Evolutionary conservation across 2,113 vertebrate species (phyloP).

Genomic region (Spermophilus dauricus): DNA sequence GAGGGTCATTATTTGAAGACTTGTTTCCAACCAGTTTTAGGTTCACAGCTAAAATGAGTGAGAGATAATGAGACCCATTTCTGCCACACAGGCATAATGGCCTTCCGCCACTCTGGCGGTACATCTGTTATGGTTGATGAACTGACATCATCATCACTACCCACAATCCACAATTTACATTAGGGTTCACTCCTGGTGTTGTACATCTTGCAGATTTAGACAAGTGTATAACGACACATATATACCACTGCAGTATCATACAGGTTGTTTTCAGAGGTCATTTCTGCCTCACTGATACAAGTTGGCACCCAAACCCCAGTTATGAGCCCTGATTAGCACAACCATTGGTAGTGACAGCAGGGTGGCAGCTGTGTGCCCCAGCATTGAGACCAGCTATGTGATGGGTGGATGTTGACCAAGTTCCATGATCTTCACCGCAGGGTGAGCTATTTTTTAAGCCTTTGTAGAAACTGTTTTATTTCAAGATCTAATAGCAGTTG

Average conservation of each 20-base stretch:
- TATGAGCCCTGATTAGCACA: background rate
- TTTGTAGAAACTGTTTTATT: background rate
- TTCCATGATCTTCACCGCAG: no score
- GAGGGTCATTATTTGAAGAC: background rate
- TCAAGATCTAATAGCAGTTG: background rate
- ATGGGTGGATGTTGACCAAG: no score
- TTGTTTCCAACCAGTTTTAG: background rate
- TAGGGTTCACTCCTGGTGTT: no score
- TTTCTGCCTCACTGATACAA: background rate
- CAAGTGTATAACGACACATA: no score
- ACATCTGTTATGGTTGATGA: no score
- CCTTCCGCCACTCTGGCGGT: background rate
- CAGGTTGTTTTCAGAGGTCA: background rate
- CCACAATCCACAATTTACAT: background rate
- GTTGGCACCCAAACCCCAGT: background rate
- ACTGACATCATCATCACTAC: background rate
- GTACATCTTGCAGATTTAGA: background rate
- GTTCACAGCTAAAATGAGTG: background rate
- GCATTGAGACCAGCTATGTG: no score
- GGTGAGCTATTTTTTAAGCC: background rate
- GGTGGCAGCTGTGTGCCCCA: background rate
- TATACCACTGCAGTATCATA: background rate
- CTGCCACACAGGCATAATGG: background rate
- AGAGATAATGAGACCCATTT: background rate
- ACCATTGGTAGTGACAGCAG: background rate